These are phyloP conservation scores for Teleopsis dalmanni DNA, from an alignment of 1,140 invertebrate genomes.

Conservation along the genomic window DNA sequence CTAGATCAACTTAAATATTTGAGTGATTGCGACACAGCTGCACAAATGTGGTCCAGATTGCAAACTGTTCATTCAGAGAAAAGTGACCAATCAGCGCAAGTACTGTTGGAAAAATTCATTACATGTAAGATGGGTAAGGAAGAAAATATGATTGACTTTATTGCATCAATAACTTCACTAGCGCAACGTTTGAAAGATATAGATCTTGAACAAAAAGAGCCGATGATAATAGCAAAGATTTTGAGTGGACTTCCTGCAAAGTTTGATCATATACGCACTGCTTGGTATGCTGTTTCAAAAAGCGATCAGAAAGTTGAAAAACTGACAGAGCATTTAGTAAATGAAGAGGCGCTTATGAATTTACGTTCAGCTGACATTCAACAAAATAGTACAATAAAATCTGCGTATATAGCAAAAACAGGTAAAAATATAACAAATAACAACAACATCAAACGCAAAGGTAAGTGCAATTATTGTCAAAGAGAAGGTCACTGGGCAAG, in stretches of 20 bases:
- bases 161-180: not conserved
- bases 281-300: conserved; percentile 4
- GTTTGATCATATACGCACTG: conserved; percentile 7
- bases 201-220: conserved; percentile 5
- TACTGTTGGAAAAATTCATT: conserved; percentile 6
- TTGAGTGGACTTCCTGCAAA: not conserved
- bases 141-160: not conserved
- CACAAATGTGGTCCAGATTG: no score
- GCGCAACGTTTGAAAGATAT: conserved; percentile 7
- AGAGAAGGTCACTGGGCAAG: no score
- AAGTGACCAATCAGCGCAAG: conserved; percentile 2
- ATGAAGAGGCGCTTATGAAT: not conserved
- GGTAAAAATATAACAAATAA: no score
- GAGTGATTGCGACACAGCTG: no score
- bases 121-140: conserved; percentile 8
- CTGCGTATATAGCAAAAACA: no score
- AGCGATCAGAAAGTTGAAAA: conserved; percentile 6
- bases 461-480: no score
- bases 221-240: conserved; percentile 7
- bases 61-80: no score
- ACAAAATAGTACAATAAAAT: no score
- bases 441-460: no score
- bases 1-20: no score
- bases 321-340: conserved; percentile 9
- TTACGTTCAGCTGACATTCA: not conserved